Conservation (phyloP, 2,113 vertebrate species). For the Lophius piscatorius region DNA sequence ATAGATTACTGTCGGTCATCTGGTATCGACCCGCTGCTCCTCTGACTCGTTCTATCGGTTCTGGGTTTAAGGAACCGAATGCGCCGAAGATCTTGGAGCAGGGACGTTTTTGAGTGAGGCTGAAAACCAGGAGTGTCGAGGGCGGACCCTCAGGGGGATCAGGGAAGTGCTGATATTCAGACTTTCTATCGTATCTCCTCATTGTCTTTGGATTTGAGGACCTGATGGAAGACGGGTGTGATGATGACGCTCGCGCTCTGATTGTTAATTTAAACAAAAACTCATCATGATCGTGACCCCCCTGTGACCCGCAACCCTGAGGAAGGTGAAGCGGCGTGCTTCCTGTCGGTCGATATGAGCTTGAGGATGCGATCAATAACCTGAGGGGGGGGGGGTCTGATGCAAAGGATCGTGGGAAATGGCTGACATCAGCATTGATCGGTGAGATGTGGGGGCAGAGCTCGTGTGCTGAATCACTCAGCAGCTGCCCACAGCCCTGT, state of each 20-base stretch:
- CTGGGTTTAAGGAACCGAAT: too few relatives aligned
- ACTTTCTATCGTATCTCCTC: too few relatives aligned
- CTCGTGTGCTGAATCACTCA: not conserved
- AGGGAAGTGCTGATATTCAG: not conserved
- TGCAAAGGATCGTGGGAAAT: slow-evolving; percentile 61
- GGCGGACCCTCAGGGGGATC: not conserved
- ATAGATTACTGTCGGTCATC: too few relatives aligned
- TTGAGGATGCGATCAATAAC: slow-evolving; percentile 42
- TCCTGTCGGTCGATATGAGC: slow-evolving; percentile 17
- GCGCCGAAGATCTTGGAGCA: too few relatives aligned
- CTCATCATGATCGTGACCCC: not conserved
- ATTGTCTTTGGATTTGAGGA: too few relatives aligned
- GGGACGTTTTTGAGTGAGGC: not conserved
- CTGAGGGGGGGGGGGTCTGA: too few relatives aligned
- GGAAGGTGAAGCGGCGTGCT: slow-evolving; percentile 25
- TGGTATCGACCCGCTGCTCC: too few relatives aligned
- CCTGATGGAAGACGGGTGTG: too few relatives aligned
- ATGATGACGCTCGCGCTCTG: too few relatives aligned
- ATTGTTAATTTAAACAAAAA: slow-evolving; percentile 8
- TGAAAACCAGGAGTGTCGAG: not conserved
- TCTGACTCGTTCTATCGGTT: too few relatives aligned
- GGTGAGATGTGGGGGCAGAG: slow-evolving; percentile 1
- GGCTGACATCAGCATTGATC: slow-evolving; percentile 29
- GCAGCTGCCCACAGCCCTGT: not conserved
- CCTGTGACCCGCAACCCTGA: not conserved